phyloP scores from a whole-genome alignment of 2,888 invertebrate genomes.

The Andrena dorsata region DNA sequence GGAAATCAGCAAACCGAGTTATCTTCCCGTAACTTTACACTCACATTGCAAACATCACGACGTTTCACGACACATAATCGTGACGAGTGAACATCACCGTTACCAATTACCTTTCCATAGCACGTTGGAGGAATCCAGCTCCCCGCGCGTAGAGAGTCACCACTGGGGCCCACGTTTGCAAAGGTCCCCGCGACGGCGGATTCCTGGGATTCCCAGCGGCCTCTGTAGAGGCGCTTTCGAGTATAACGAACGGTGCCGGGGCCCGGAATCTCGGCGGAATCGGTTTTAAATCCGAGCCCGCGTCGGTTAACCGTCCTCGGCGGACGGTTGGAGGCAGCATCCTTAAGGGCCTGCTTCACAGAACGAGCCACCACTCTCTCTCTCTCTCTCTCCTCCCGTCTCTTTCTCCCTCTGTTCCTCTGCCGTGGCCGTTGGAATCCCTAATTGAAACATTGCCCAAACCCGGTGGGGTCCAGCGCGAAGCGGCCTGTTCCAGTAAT shows the following conservation, averaged over 20 bases:
- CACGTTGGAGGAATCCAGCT: neutral
- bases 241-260: constrained; percentile 43
- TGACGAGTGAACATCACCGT: neutral
- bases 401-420: constrained; percentile 6
- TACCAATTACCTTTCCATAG: constrained; percentile 2
- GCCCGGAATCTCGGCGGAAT: constrained; percentile 57
- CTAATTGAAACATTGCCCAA: constrained; percentile 77
- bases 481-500: constrained; percentile 75
- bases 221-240: constrained; percentile 45
- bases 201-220: constrained; percentile 42
- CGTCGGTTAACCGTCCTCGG: constrained; percentile 60
- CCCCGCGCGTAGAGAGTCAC: neutral
- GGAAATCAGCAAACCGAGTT: too few relatives aligned
- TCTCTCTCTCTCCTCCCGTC: constrained; percentile 1
- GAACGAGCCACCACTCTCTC: constrained; percentile 47
- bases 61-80: too few relatives aligned
- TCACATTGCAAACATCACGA: too few relatives aligned
- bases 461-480: constrained; percentile 72
- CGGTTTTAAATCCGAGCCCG: constrained; percentile 63
- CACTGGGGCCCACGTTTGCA: neutral
- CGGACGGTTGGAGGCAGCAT: constrained; percentile 61
- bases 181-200: constrained; percentile 12
- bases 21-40: too few relatives aligned
- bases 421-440: constrained; percentile 51
- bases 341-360: constrained; percentile 62